These are phyloP conservation scores for Griposia aprilina DNA, from an alignment of 2,888 invertebrate species.

Conservation along the genomic window DNA sequence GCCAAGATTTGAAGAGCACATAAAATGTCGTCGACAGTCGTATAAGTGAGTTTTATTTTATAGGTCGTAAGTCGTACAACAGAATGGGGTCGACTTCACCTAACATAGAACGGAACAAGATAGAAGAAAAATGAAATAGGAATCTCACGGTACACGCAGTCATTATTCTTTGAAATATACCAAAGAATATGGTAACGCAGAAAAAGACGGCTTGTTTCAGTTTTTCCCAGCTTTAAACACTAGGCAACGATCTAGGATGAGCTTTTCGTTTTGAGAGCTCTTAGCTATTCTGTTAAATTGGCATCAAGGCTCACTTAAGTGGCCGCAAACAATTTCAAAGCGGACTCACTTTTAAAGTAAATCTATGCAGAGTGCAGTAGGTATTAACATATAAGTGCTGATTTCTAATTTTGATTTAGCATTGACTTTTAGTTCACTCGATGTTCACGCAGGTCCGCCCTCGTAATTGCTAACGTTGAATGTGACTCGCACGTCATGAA, in stretches of 20 bases:
- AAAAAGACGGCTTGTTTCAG: background rate
- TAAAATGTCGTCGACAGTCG: conserved; percentile 23
- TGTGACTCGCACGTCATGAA: too few species aligned
- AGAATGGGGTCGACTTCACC: background rate
- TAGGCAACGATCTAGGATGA: background rate
- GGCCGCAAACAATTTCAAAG: too few species aligned
- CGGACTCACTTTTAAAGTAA: background rate
- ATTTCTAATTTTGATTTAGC: too few species aligned
- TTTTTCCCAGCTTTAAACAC: background rate
- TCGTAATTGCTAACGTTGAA: too few species aligned
- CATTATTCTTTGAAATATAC: background rate
- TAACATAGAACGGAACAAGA: background rate
- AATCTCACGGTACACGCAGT: background rate
- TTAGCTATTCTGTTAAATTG: background rate
- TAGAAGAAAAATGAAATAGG: background rate
- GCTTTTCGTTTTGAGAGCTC: background rate
- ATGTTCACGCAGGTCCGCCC: too few species aligned
- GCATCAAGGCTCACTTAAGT: background rate
- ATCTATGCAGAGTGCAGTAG: too few species aligned
- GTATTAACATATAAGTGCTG: too few species aligned
- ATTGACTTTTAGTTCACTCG: too few species aligned
- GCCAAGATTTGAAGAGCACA: conserved; percentile 1
- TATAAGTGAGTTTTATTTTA: background rate
- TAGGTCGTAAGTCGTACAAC: conserved; percentile 1
- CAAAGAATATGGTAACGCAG: too few species aligned